Percentiles rank a stretch among this genome's conserved stretches.
These are phyloP conservation scores for Clanis bilineata DNA, from an alignment of 2,888 invertebrate genomes.

Conservation along the genomic window DNA sequence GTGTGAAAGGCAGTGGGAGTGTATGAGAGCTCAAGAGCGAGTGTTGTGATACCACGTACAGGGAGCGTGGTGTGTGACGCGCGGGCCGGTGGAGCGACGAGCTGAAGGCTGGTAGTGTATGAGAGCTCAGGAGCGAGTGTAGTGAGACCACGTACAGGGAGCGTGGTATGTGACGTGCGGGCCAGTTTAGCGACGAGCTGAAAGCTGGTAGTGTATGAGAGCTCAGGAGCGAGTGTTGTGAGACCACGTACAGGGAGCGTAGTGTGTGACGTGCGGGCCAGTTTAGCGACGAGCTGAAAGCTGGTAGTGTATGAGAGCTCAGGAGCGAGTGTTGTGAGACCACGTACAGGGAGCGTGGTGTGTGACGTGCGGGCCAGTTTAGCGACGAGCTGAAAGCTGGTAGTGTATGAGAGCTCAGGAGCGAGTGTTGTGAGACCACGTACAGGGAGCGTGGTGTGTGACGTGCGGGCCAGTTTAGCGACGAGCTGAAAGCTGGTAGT, in stretches of 20 bases:
- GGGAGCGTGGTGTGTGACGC: not conserved
- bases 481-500: too few relatives aligned
- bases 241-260: constrained; percentile 6
- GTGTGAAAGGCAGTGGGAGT: not conserved
- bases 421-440: too few relatives aligned
- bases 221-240: constrained; percentile 7
- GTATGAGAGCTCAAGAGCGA: constrained; percentile 8
- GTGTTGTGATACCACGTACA: not conserved
- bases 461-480: too few relatives aligned
- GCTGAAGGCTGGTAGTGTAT: not conserved
- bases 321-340: not conserved
- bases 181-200: not conserved
- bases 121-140: not conserved
- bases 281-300: not conserved
- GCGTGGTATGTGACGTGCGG: not conserved
- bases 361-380: not conserved
- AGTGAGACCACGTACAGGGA: not conserved
- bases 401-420: not conserved
- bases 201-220: constrained; percentile 1
- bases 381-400: too few relatives aligned
- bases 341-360: not conserved
- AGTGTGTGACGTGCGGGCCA: not conserved
- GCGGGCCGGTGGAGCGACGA: not conserved
- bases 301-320: not conserved
- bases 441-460: too few relatives aligned